Evolutionary conservation across 2,888 invertebrate genomes (phyloP), one percentile per base, ranked within the genome.

Genomic region (Sussaba pulchella): DNA sequence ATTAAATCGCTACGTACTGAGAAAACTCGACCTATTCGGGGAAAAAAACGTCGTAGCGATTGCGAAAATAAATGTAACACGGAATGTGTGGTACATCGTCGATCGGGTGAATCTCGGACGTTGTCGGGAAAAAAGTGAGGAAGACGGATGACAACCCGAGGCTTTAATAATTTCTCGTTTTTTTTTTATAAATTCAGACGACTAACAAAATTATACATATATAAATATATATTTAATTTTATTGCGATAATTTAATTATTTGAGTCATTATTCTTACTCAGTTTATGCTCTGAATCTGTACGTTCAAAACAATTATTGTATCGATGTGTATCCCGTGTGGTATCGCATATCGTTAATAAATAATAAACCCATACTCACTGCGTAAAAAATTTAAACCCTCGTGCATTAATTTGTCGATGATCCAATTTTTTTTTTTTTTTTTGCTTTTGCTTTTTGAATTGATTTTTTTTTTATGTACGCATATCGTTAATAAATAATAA

Each of bases 351-450:
- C 88, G 86, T 84, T 87, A 81, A 83, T 87, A 85, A 88, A 88
- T 85, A 90, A 90, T 90, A 87, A 91, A 91, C 77, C 87, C 87
- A 89, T 89, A 90, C 89, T 89, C 89, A 87, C 85, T 88, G 87
- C 85, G 72, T 80, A 83, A 76, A 69, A 79, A 63, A 71, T 67
- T 24, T 45, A 66, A 17, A 10, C 12, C 6, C 9, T 36, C 2
- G 14, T 31, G 12, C 31, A 14, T 10, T 24, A 5, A 19, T 59
- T 71, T 17, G 12, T 24, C 0, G 12, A 52, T 21, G 3, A 8
- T 50, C 1, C 19, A 21, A 21, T 26, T 52, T 52, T 52, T 57
- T 17, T 14, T 26, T 31, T 1, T 31, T 24, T 31, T 31, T 31
- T 43, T n/a, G 3, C 43, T 10, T n/a, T 10, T 2, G 9, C 43